Evolutionary conservation across 2,113 vertebrate species (phyloP).

Genomic region (Dromaius novaehollandiae): DNA sequence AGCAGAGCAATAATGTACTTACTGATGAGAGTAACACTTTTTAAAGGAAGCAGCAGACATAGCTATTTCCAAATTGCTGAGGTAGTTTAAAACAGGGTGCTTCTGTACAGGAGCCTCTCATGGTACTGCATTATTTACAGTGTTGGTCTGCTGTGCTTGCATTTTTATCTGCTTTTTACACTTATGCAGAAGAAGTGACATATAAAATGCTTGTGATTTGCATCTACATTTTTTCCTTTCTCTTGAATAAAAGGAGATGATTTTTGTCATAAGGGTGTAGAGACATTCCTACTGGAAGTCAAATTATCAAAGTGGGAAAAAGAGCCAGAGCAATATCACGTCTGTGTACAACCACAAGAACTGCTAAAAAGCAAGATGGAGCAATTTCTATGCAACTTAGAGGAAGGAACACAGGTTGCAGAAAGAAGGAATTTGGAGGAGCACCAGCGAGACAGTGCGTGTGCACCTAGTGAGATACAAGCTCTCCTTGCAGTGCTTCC

Average conservation of each 20-base stretch:
- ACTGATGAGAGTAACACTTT: background rate
- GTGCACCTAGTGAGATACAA: background rate
- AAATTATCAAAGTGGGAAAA: background rate
- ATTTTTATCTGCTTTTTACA: background rate
- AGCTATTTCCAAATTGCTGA: conserved; percentile 6
- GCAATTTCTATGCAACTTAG: background rate
- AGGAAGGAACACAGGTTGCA: background rate
- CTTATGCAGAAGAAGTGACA: background rate
- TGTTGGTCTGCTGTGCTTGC: conserved; percentile 13
- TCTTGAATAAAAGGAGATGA: background rate
- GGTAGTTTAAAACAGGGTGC: conserved; percentile 3
- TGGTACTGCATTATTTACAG: conserved; percentile 16
- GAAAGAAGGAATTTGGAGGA: background rate
- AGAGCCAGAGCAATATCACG: background rate
- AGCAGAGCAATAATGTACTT: background rate
- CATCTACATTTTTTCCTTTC: background rate
- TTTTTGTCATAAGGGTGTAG: background rate
- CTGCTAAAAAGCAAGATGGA: background rate
- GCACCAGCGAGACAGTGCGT: background rate
- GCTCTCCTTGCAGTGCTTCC: background rate
- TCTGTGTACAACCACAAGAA: background rate
- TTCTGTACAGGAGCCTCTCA: background rate
- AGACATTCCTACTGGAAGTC: background rate
- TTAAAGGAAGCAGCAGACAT: background rate
- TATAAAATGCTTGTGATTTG: background rate